These are phyloP conservation scores for Rhinolophus ferrumequinum DNA, from an alignment of 2,113 vertebrate species.

Conservation along the genomic window DNA sequence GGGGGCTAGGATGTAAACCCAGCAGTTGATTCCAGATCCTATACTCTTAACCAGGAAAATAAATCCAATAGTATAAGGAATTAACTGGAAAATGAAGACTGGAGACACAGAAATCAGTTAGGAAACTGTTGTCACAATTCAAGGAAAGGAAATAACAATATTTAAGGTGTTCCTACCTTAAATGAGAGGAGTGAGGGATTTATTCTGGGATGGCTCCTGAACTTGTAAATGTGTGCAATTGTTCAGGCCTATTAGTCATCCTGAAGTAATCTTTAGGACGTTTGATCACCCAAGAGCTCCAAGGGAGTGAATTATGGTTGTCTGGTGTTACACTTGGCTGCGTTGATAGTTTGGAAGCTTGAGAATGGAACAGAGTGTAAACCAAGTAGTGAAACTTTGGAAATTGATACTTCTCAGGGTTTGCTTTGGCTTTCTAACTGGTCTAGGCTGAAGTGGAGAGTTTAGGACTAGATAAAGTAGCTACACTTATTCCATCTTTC, in stretches of 20 bases:
- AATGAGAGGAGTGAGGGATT: background rate
- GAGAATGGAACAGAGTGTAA: constrained; percentile 19
- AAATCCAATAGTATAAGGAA: constrained; percentile 24
- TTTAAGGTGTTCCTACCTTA: background rate
- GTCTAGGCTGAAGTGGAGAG: background rate
- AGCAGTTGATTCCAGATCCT: background rate
- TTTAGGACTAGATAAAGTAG: background rate
- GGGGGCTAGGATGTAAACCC: background rate
- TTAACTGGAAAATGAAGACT: constrained; percentile 35
- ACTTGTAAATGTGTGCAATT: background rate
- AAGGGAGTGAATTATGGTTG: background rate
- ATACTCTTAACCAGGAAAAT: background rate
- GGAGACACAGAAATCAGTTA: background rate
- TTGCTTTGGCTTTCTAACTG: constrained; percentile 47
- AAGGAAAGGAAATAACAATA: constrained; percentile 29
- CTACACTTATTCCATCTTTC: background rate
- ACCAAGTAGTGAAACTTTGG: background rate
- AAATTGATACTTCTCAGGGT: background rate
- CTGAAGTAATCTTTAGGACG: background rate
- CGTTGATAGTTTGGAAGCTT: constrained; percentile 24
- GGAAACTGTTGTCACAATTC: background rate
- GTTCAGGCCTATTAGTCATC: background rate
- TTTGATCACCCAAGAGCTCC: background rate
- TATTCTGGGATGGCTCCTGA: background rate
- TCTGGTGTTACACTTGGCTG: background rate